A percentile compares a stretch with the other conserved stretches of the same genome.
Conservation (phyloP, 2,888 invertebrate genomes). For the Dorcus hopei region DNA sequence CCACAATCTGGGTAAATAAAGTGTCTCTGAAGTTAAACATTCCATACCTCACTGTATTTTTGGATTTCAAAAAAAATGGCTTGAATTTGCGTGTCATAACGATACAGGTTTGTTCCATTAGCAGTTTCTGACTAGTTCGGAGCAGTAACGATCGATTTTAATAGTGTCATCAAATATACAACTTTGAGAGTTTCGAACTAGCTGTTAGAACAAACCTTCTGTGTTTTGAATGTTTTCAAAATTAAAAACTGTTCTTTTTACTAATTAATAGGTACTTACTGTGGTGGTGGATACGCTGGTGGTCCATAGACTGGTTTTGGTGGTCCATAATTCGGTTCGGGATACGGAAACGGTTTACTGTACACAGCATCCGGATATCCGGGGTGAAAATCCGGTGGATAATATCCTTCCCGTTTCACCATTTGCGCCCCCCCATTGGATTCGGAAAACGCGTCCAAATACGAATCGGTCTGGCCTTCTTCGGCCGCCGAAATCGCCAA, state of each 20-base stretch:
- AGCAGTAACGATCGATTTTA: no score
- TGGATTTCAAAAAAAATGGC: not conserved
- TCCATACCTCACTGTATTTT: not conserved
- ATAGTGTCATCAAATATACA: no score
- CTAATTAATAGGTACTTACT: conserved; percentile 7
- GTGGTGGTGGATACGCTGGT: conserved; percentile 49
- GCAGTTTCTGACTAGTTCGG: no score
- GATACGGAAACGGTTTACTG: conserved; percentile 40
- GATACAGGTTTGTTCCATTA: no score
- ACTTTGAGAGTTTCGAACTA: no score
- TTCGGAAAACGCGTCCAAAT: conserved; percentile 63
- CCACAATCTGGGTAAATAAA: no score
- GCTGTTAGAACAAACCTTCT: no score
- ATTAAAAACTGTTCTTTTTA: not conserved
- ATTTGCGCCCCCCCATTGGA: conserved; percentile 55
- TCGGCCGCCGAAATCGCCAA: conserved; percentile 10
- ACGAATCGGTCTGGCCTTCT: conserved; percentile 54
- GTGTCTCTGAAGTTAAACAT: not conserved
- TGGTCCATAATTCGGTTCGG: conserved; percentile 32
- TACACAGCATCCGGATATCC: conserved; percentile 45
- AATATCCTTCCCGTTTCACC: conserved; percentile 49
- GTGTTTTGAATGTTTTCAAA: not conserved
- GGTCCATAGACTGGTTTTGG: conserved; percentile 43
- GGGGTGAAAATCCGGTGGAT: conserved; percentile 47
- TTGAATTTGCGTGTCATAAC: not conserved